Evolutionary conservation across 2,797 vertebrate genomes (phyloP).

Genomic region (Tiaroga cobitis): DNA sequence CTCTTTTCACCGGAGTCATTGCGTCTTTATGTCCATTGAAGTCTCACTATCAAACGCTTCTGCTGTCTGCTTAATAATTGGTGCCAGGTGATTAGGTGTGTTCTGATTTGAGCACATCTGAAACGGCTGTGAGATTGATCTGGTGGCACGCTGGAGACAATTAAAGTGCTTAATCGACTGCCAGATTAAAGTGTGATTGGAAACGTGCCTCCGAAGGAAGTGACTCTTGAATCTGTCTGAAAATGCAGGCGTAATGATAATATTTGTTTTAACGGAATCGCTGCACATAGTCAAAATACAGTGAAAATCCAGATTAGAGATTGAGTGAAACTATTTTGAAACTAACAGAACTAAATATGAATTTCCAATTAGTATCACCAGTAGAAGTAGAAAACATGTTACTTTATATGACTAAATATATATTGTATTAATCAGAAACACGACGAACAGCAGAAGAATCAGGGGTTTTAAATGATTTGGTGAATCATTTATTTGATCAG

Average conservation of each 20-base stretch:
- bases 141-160: slow-evolving; percentile 28
- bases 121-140: slow-evolving; percentile 48
- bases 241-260: neutral
- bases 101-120: slow-evolving; percentile 28
- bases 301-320: neutral
- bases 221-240: neutral
- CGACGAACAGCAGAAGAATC: neutral
- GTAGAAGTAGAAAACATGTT: neutral
- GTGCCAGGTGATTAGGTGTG: slow-evolving; percentile 41
- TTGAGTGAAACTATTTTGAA: neutral
- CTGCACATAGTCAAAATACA: neutral
- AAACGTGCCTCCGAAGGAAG: neutral
- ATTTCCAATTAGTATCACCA: neutral
- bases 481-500: neutral
- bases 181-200: slow-evolving; percentile 9
- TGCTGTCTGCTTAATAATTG: slow-evolving; percentile 10
- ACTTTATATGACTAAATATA: neutral
- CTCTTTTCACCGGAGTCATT: neutral
- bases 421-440: too few species aligned
- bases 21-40: slow-evolving; percentile 10
- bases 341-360: neutral
- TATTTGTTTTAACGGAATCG: neutral
- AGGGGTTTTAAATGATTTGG: neutral
- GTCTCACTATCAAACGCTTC: neutral
- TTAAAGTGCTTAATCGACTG: slow-evolving; percentile 39